phyloP scores from a whole-genome alignment of 2,113 vertebrate species.

The Sphyrna mokarran region DNA sequence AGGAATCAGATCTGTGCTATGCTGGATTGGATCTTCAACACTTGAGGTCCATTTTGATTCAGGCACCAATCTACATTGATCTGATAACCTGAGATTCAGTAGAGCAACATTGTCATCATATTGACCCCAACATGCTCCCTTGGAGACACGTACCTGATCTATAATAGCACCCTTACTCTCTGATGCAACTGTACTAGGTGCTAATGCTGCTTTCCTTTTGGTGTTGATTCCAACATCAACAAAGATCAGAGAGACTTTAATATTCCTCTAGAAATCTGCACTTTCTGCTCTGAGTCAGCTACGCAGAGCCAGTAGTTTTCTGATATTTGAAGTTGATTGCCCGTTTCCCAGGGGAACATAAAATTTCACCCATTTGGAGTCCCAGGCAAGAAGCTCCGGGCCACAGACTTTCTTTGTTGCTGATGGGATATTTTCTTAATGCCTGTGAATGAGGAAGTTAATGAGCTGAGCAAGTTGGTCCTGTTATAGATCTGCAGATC shows the following conservation, averaged over 20 bases:
- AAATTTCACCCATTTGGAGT: neutral
- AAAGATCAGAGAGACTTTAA: neutral
- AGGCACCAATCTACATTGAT: neutral
- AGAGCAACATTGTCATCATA: neutral
- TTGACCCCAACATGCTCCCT: neutral
- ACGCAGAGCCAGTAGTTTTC: neutral
- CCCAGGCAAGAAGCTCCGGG: neutral
- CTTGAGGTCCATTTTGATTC: neutral
- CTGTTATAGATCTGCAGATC: neutral
- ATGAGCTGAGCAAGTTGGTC: neutral
- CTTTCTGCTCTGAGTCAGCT: neutral
- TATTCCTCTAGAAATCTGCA: neutral
- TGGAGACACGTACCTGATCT: neutral
- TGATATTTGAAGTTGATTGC: neutral
- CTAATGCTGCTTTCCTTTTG: no score
- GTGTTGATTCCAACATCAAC: neutral
- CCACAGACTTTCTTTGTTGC: neutral
- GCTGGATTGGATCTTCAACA: neutral
- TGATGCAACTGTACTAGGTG: neutral
- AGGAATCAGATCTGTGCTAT: neutral
- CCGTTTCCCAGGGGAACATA: neutral
- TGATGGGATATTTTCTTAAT: neutral
- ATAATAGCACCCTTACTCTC: neutral
- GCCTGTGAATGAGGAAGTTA: neutral
- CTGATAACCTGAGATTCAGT: neutral